Base-by-base conservation (phyloP, 2,888 invertebrate species). In the Ophioninae sp. region DNA sequence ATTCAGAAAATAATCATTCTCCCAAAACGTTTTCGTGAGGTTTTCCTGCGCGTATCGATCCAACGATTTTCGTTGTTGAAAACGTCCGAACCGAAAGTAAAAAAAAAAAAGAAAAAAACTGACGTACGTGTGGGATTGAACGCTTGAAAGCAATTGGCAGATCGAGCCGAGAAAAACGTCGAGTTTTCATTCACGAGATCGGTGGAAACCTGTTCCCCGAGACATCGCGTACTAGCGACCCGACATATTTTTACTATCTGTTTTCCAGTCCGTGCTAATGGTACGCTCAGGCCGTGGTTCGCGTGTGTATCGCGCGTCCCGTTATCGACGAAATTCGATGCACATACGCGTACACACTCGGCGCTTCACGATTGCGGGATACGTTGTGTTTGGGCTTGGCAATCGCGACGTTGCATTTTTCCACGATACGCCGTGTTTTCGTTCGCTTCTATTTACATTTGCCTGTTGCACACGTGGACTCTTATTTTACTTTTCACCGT, bases 391-490 rank as follows among this genome's bases (percentile, higher is more conserved):
- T 30, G 50, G 39, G 37, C 8, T 41, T 57, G 57, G 10, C 17
- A 59, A 79, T 44, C 44, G 65, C 23, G n/a, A 61, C 39, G 64
- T 23, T 37, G 21, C 62, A 73, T 64, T 64, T 83, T 69, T 77
- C 0, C 69, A 13, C 70, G 68, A 23, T 67, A 17, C 67, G n/a
- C 75, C 69, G 61, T 72, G 73, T 76, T 69, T 67, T 65, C 59
- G 30, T 74, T 78, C 73, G 50, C 23, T 57, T 74, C 67, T 84
- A 84, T 82, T 76, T 78, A 84, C 82, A 72, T 82, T 79, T 77
- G 86, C 85, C 86, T 86, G 86, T 86, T 86, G 86, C 86, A 85
- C 85, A 81, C 70, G 82, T 78, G 78, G 72, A 79, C 56, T 20
- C 57, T n/a, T 73, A 44, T 74, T n/a, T 56, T 76, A 21, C 30